Base-by-base conservation (phyloP, 2,888 invertebrate genomes). In the Lasioglossum marginatum region DNA sequence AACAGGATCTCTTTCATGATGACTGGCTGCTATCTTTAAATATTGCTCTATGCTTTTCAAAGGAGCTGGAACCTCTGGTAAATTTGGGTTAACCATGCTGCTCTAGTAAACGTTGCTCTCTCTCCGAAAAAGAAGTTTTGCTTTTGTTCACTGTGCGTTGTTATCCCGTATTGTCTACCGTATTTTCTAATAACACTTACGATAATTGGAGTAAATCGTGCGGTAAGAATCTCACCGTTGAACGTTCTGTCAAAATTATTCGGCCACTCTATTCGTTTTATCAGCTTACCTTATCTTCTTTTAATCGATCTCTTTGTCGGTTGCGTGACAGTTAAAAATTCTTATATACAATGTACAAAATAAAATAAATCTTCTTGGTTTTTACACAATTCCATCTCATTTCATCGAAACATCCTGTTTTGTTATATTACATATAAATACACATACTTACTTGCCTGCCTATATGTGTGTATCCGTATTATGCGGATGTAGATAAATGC, bases 11-110 rank as follows among this genome's bases (percentile, higher is more conserved):
- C 99, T 96, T 57, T 96, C 96, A 93, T 99, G 99, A 96, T 99
- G 99, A 95, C 99, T 99, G 72, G 96, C 96, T 0, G 99, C 99
- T 82, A 98, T 97, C 96, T 99, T 99, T 86, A 99, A 95, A 94
- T 98, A 98, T 95, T 98, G 99, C 91, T 98, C 98, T 89, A 99
- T 97, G 45, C 97, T 96, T 95, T 98, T 99, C 70, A 99, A 96
- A 84, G 97, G 96, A 1, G 97, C 95, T 23, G 98, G 98, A 92
- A 97, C 97, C 43, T 97, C 97, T 45, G 98, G 97, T 92, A 97
- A 96, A 77, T 94, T 92, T 19, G 93, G 93, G 5, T 90, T 92
- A 45, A 93, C 87, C 95, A 95, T 95, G 0, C 40, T 72, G 57
- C 23, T 19, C 27, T 19, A 4, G 6, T 40, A n/a, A 60, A 45